Evolutionary conservation across 2,888 invertebrate genomes (phyloP).

Genomic region (Mythimna lalbum): DNA sequence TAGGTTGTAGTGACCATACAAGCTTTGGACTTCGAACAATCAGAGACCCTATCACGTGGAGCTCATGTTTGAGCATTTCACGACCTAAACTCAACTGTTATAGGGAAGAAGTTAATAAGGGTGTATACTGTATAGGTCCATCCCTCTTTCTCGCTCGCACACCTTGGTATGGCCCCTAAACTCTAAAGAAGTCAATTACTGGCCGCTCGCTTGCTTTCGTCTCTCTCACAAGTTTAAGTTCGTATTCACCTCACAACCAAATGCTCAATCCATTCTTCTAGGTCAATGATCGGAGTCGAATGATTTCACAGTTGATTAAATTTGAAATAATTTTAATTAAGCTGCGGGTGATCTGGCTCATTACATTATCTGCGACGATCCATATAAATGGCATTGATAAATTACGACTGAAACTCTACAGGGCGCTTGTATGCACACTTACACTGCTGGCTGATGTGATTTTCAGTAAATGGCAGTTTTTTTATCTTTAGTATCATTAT

Average conservation of each 20-base stretch:
- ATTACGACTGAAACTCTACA: conserved; percentile 7
- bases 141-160: no score
- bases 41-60: no score
- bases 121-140: no score
- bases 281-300: conserved; percentile 4
- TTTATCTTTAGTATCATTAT: no score
- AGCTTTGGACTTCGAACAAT: background rate
- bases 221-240: background rate
- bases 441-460: background rate
- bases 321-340: conserved; percentile 52
- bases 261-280: background rate
- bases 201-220: background rate
- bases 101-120: no score
- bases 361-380: conserved; percentile 32
- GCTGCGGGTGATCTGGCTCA: conserved; percentile 46
- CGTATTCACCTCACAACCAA: background rate
- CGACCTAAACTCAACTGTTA: no score
- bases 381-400: conserved; percentile 30
- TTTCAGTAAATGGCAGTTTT: background rate
- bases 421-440: background rate
- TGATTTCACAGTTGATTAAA: conserved; percentile 53
- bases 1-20: background rate
- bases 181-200: background rate
- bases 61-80: no score
- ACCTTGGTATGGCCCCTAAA: background rate